Base-by-base conservation (phyloP, 2,113 vertebrate species). In the Limnothrissa miodon region DNA sequence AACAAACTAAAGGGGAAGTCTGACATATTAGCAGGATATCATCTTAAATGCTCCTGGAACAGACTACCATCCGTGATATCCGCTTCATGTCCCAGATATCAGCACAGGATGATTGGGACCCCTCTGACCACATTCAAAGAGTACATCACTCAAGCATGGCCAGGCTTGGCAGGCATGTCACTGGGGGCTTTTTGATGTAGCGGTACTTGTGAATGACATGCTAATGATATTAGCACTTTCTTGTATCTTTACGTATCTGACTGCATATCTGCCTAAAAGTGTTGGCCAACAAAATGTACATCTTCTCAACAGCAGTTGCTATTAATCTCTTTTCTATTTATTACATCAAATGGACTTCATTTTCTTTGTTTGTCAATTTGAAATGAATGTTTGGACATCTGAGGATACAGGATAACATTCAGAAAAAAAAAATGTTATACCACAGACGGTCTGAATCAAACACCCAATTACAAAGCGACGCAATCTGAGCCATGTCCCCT, bases 401-500 rank as follows among this genome's bases (percentile, higher is more conserved):
- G 29, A 56, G 21, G 51, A 23, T 56, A 56, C 51, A 56, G 29
- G 66, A 17, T 13, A 2, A 66, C 36, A 36, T 19, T 3, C 66
- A 15, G 29, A 29, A 17, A 5, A 56, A 29, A 17, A 5, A 56
- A 74, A 74, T 13, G 13, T 17, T 74, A 33, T 4, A 39, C 66
- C 15, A 36, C 11, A 21, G 15, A 74, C 36, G 66, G 66, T 33
- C 66, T 13, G 66, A 74, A 74, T 39, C 25, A 36, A 74, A 19
- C 66, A 74, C 33, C 13, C 66, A 74, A 74, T 74, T 74, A 74
- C 36, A 74, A 74, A 17, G 66, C 17, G 17, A 74, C 36, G 66
- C 17, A 74, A 74, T 36, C 2, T 39, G 25, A 74, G 33, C 66
- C 10, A 2, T 79, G 85, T 86, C 70, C 80, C 86, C 81, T 81